Percentiles rank a stretch among this genome's conserved stretches.
phyloP scores from a whole-genome alignment of 2,888 invertebrate genomes.

The Orgyia antiqua region DNA sequence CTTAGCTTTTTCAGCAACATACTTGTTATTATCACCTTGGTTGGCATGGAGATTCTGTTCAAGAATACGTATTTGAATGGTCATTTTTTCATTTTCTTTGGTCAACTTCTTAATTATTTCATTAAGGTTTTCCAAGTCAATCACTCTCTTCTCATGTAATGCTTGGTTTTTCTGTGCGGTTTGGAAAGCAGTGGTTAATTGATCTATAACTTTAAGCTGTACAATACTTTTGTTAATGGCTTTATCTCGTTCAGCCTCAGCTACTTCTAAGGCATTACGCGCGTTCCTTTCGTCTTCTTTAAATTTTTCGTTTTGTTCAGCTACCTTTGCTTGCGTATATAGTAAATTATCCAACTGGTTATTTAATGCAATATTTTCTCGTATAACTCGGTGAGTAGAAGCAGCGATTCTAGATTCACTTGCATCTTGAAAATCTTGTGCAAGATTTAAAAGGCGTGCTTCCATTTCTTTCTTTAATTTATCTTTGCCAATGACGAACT shows the following conservation, averaged over 20 bases:
- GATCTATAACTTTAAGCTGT: conserved; percentile 82
- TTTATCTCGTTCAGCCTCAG: conserved; percentile 80
- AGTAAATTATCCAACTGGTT: conserved; percentile 85
- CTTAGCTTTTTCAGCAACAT: conserved; percentile 61
- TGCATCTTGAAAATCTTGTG: conserved; percentile 90
- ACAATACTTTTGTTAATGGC: conserved; percentile 79
- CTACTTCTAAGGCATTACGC: conserved; percentile 75
- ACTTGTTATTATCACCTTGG: conserved; percentile 63
- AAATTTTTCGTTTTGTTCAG: conserved; percentile 79
- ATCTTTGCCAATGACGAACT: conserved; percentile 87
- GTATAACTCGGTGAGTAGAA: conserved; percentile 91
- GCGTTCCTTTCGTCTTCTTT: conserved; percentile 78
- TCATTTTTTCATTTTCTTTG: conserved; percentile 62
- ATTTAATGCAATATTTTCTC: conserved; percentile 90
- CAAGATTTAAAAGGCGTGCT: conserved; percentile 85
- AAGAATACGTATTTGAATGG: conserved; percentile 63
- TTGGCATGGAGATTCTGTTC: conserved; percentile 78
- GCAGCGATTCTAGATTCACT: conserved; percentile 92
- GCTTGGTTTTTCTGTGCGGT: conserved; percentile 68
- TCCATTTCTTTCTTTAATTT: conserved; percentile 93
- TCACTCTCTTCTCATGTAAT: conserved; percentile 52
- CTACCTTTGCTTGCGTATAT: conserved; percentile 79
- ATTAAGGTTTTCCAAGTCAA: conserved; percentile 55
- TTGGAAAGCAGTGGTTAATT: conserved; percentile 78
- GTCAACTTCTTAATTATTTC: conserved; percentile 50